Conservation (phyloP, 2,797 vertebrate species). For the Sebastes aleutianus region DNA sequence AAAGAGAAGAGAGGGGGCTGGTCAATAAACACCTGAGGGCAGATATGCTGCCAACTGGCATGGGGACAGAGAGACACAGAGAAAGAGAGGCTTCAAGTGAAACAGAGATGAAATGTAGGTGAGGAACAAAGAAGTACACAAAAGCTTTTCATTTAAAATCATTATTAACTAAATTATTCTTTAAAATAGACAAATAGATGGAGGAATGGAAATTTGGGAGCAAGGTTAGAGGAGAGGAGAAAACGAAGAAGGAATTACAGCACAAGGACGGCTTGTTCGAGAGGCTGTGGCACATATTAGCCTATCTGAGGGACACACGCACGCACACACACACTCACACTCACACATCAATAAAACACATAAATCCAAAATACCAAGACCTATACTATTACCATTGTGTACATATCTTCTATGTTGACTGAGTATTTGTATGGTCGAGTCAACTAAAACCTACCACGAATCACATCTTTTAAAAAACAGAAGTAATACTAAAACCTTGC, state of each 20-base stretch:
- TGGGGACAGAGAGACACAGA: conserved; percentile 35
- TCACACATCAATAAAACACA: not conserved
- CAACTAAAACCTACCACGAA: not conserved
- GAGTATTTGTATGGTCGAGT: not conserved
- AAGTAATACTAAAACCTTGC: not conserved
- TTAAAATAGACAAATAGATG: not conserved
- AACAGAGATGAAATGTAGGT: conserved; percentile 38
- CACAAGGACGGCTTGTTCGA: conserved; percentile 51
- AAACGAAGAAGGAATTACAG: not conserved
- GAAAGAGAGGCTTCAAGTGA: conserved; percentile 30
- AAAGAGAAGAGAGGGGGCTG: conserved; percentile 54
- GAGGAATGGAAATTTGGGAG: not conserved
- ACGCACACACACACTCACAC: not conserved
- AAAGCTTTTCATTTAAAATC: conserved; percentile 14
- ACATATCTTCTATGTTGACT: not conserved
- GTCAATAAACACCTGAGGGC: conserved; percentile 78
- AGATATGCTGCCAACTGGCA: conserved; percentile 68
- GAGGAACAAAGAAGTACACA: not conserved
- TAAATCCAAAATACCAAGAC: not conserved
- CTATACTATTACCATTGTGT: not conserved
- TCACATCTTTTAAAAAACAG: not conserved
- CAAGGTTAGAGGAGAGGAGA: not conserved
- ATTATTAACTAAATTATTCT: not conserved
- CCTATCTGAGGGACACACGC: conserved; percentile 10
- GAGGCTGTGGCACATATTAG: conserved; percentile 28